Percentiles rank a stretch among this genome's conserved stretches.
Conservation (phyloP, 2,113 vertebrate species). For the Motacilla tschutschensis region DNA sequence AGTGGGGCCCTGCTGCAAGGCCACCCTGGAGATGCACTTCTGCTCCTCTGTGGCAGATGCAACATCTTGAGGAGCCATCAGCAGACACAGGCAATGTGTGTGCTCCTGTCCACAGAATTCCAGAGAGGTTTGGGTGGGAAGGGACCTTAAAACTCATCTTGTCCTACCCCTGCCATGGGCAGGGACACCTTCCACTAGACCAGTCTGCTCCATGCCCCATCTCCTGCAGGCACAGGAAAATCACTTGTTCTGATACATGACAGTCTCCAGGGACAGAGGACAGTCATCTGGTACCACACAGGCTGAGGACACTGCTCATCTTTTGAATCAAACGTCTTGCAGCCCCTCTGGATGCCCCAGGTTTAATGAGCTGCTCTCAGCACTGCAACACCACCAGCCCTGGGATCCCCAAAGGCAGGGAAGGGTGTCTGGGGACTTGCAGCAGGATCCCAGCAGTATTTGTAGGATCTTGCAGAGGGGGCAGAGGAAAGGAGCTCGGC, state of each 20-base stretch:
- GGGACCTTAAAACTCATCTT: not conserved
- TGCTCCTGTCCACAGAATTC: not conserved
- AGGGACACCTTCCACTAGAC: not conserved
- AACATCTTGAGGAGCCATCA: rapidly evolving
- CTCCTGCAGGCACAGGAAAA: not conserved
- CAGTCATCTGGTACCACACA: not conserved
- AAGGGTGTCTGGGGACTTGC: not conserved
- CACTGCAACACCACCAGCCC: rapidly evolving
- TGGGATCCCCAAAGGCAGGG: not conserved
- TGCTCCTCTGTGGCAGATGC: not conserved
- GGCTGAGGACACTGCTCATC: not conserved
- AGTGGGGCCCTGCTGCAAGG: not conserved
- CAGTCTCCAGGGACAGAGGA: not conserved
- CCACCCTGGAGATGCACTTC: not conserved
- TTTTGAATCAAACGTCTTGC: not conserved
- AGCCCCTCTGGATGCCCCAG: not conserved
- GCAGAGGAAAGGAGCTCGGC: not conserved
- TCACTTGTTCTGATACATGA: not conserved
- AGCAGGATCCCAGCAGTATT: not conserved
- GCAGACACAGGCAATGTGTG: rapidly evolving
- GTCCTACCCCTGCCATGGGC: not conserved
- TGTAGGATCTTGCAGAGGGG: not conserved
- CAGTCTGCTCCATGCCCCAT: not conserved
- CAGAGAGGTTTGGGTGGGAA: not conserved
- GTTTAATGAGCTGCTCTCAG: not conserved